Base-by-base conservation (phyloP, 2,888 invertebrate genomes). In the Atrina japonica region DNA sequence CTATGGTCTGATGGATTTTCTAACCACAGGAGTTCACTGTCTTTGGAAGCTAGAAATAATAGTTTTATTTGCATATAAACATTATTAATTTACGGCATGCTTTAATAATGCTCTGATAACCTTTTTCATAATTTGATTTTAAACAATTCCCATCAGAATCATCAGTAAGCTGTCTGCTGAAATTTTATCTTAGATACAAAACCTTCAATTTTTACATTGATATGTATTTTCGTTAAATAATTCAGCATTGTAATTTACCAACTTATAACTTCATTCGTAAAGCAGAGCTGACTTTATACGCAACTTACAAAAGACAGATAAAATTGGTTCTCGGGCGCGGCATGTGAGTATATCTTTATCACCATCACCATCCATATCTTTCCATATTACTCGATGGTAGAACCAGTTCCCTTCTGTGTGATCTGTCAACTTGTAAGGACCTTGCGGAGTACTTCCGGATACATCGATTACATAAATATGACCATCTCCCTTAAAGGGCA, bases 361-460 rank as follows among this genome's bases (percentile, higher is more conserved):
- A 1, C 83, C 83, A 55, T 85, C 85, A 0, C 81, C 82, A 56
- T 85, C 80, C 80, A 81, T 81, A 55, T 85, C 85, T 21, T 73
- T 74, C 82, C 84, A 85, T 21, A 78, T 9, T 9, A 81, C 84
- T 2, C 83, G 41, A 60, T 83, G 82, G 53, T 82, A 84, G 61
- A 84, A 83, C 83, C 83, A 83, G 11, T 77, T 66, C 6, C 77
- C 76, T 14, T 70, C 55, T 3, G 70, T 66, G 43, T 70, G 72
- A 6, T 64, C 69, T 0, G 75, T 76, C 21, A 79, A 35, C 23
- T 55, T 72, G 63, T 71, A 79, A 9, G 76, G 75, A 40, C 78
- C 77, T 40, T 35, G n/a, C 14, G 73, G 69, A 11, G 65, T 55
- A 7, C 40, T 63, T 3, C 69, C 61, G 9, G 75, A 69, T n/a